Evolutionary conservation across 1,140 invertebrate genomes (phyloP).

Genomic region (Danaus plexippus): DNA sequence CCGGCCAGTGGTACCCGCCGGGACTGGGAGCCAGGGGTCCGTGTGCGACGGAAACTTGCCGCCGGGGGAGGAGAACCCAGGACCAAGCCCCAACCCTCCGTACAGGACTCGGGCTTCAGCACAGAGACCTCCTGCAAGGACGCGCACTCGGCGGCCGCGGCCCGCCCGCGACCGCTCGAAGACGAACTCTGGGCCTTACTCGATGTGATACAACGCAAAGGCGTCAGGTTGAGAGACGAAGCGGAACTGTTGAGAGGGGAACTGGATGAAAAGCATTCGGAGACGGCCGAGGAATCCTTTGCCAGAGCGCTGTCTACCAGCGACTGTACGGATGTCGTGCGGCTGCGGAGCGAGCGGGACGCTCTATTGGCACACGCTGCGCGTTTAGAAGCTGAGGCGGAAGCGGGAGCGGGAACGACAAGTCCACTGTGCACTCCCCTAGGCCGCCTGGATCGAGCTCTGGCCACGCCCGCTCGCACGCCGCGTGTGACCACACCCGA

Average conservation of each 20-base stretch:
- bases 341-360: slow-evolving; percentile 80
- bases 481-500: slow-evolving; percentile 74
- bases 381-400: slow-evolving; percentile 80
- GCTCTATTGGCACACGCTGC: slow-evolving; percentile 78
- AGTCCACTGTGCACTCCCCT: slow-evolving; percentile 34
- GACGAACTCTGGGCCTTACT: slow-evolving; percentile 89
- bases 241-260: slow-evolving; percentile 64
- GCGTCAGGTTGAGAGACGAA: slow-evolving; percentile 82
- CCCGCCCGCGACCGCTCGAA: slow-evolving; percentile 69
- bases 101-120: slow-evolving; percentile 89
- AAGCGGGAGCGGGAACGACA: slow-evolving; percentile 15
- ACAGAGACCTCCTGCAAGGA: slow-evolving; percentile 87
- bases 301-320: slow-evolving; percentile 63
- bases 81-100: slow-evolving; percentile 77
- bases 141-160: slow-evolving; percentile 74
- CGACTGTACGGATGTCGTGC: slow-evolving; percentile 62
- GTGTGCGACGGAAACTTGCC: slow-evolving; percentile 79
- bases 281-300: slow-evolving; percentile 68
- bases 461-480: slow-evolving; percentile 68
- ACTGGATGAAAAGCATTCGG: slow-evolving; percentile 60
- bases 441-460: slow-evolving; percentile 70
- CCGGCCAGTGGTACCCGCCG: slow-evolving; percentile 59
- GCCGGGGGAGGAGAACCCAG: slow-evolving; percentile 74
- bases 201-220: slow-evolving; percentile 87
- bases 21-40: slow-evolving; percentile 85